Base-by-base conservation (phyloP, 2,113 vertebrate genomes). In the Eretmochelys imbricata region DNA sequence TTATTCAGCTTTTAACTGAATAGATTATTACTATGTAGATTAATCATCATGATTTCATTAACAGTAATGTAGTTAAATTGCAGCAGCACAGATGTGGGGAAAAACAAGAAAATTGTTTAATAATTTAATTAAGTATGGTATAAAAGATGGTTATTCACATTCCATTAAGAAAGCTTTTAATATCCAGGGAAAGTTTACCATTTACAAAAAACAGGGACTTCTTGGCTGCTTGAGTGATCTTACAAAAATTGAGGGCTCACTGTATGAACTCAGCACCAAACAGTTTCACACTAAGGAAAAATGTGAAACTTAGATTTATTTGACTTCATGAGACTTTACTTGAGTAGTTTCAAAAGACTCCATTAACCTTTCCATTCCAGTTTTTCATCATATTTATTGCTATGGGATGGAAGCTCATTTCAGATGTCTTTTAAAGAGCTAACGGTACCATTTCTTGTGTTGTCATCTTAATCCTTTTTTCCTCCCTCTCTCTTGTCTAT, bases 21-120 rank as follows among this genome's bases (percentile, higher is more conserved):
- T 79, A 62, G 27, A 24, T 80, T 78, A 54, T n/a, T 0, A 0
- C 1, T 59, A 62, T 55, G 3, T 9, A 84, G 22, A n/a, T 19
- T 69, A 82, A 91, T 84, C 4, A 81, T 57, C 35, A 88, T 3
- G 38, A 13, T 48, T 84, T 80, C 4, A 54, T 82, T 80, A 59
- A 20, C 82, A 42, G 1, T 82, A 89, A 55, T 24, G 29, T 10
- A 24, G 5, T 59, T 25, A 89, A 85, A 80, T 75, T 81, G 9
- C 2, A 16, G 7, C 42, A 0, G 2, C 1, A 0, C 4, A 81
- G 35, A 83, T 72, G 90, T 55, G 1, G 80, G 5, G 25, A 69
- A 89, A 94, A 87, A 8, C 0, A 84, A 54, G 3, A 16, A 87
- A 20, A 3, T 20, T 53, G 2, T 87, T 51, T 12, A 48, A 19